These are phyloP conservation scores for Apteryx mantelli DNA, from an alignment of 2,113 vertebrate species.

Conservation along the genomic window DNA sequence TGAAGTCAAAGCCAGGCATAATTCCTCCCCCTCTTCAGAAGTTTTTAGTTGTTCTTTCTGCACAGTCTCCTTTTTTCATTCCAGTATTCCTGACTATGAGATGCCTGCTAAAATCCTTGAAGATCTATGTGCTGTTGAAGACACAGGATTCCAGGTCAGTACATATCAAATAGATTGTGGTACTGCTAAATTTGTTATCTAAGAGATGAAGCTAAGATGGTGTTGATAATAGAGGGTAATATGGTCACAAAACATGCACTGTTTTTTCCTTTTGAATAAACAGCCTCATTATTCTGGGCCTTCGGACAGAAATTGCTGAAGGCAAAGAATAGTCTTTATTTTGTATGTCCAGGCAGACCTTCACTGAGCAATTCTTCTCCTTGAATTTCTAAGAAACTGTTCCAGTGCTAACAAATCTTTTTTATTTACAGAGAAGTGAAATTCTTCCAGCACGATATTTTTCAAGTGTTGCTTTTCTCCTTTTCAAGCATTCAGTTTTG, in stretches of 20 bases:
- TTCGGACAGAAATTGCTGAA: background rate
- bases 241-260: background rate
- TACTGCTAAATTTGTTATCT: background rate
- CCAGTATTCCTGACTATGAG: fast-evolving
- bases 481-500: background rate
- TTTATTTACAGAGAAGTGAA: background rate
- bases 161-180: background rate
- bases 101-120: background rate
- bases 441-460: background rate
- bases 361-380: background rate
- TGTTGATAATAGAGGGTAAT: background rate
- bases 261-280: background rate
- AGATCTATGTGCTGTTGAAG: background rate
- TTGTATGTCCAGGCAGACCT: background rate
- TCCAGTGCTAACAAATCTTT: background rate
- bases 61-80: background rate
- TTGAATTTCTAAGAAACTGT: background rate
- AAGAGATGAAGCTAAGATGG: background rate
- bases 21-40: background rate
- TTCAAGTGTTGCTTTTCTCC: background rate
- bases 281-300: background rate
- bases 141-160: background rate
- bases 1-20: background rate
- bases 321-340: background rate
- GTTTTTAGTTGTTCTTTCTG: background rate